Conservation (phyloP, 2,113 vertebrate genomes). For the Sclerurus mexicanus region DNA sequence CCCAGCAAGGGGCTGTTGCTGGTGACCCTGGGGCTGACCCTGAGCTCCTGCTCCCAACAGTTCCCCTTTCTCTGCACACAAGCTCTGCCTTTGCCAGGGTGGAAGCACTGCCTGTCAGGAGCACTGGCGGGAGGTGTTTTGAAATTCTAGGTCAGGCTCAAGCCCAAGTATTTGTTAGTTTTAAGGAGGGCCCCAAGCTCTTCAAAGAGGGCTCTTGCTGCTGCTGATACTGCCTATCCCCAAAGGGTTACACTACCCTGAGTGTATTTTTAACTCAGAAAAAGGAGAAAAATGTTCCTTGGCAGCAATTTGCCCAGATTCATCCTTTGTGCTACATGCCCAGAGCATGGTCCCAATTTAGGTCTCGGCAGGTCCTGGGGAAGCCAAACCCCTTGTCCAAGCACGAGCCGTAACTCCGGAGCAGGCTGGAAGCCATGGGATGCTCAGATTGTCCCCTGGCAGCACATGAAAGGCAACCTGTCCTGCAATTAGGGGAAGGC, state of each 20-base stretch:
- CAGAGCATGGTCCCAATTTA: background rate
- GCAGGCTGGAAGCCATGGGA: background rate
- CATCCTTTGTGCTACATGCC: background rate
- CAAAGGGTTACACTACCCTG: background rate
- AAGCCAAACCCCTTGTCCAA: background rate
- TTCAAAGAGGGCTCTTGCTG: background rate
- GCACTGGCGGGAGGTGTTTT: background rate
- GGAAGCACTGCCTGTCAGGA: background rate
- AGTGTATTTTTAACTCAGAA: slow-evolving; percentile 2
- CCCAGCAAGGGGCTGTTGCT: background rate
- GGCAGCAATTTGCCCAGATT: background rate
- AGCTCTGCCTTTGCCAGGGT: background rate
- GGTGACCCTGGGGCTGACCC: background rate
- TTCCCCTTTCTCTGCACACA: background rate
- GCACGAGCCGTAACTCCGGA: background rate
- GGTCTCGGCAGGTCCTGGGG: background rate
- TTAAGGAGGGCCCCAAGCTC: background rate
- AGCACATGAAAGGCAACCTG: slow-evolving; percentile 39
- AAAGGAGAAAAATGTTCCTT: background rate
- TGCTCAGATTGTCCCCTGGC: slow-evolving; percentile 17
- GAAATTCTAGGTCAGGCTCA: background rate
- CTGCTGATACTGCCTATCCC: background rate
- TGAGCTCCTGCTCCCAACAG: background rate
- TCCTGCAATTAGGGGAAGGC: slow-evolving; percentile 11
- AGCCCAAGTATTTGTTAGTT: background rate